Conservation (phyloP, 2,113 vertebrate species). For the Callorhinus ursinus region DNA sequence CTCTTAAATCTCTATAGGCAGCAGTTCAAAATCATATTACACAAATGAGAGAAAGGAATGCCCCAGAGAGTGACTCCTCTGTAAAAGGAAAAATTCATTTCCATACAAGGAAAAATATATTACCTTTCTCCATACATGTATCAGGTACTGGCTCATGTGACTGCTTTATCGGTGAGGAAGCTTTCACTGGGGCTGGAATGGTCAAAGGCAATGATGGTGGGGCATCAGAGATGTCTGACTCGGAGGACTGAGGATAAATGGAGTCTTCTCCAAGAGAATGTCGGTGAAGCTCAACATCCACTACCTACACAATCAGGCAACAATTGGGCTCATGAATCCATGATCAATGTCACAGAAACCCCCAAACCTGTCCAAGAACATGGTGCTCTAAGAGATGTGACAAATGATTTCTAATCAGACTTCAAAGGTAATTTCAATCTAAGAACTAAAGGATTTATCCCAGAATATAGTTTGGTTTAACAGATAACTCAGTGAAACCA, state of each 20-base stretch:
- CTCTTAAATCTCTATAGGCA: not conserved
- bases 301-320: conserved; percentile 89
- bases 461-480: not conserved
- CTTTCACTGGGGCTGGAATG: conserved; percentile 86
- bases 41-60: not conserved
- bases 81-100: not conserved
- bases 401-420: not conserved
- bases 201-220: conserved; percentile 84
- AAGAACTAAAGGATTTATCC: not conserved
- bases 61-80: not conserved
- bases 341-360: not conserved
- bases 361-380: not conserved
- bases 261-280: conserved; percentile 94
- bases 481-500: not conserved
- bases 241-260: conserved; percentile 86
- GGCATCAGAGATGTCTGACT: conserved; percentile 85
- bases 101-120: not conserved
- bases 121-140: conserved; percentile 92
- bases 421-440: not conserved
- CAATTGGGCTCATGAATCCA: conserved; percentile 12
- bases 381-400: not conserved
- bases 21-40: not conserved
- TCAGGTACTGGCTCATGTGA: conserved; percentile 85
- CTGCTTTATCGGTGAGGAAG: conserved; percentile 89
- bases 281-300: conserved; percentile 97